A percentile compares a stretch with the other conserved stretches of the same genome.
phyloP scores from a whole-genome alignment of 2,113 vertebrate genomes.

The Zosterops japonicus region DNA sequence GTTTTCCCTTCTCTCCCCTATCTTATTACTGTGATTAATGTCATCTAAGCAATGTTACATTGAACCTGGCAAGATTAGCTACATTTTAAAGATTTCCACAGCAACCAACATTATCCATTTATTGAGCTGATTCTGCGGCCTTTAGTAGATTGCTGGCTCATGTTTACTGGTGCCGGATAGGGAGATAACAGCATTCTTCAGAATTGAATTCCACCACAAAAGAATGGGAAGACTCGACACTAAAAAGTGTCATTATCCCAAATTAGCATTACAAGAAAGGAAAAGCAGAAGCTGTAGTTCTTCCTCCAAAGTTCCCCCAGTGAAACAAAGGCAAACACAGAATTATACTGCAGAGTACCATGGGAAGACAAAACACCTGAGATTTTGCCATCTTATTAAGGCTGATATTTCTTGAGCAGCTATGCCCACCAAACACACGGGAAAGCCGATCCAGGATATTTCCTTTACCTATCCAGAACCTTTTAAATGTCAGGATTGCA shows the following conservation, averaged over 20 bases:
- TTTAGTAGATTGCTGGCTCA: neutral
- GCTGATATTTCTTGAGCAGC: neutral
- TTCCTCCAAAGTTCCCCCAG: neutral
- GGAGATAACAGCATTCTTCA: slow-evolving; percentile 45
- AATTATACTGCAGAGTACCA: neutral
- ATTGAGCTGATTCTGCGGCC: neutral
- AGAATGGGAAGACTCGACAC: neutral
- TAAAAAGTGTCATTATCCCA: neutral
- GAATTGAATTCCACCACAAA: slow-evolving; percentile 3
- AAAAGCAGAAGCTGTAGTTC: neutral
- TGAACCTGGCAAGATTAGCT: slow-evolving; percentile 38
- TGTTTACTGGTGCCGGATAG: slow-evolving; percentile 7
- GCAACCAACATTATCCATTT: slow-evolving; percentile 39
- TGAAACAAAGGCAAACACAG: neutral
- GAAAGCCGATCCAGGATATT: neutral
- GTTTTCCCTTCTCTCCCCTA: slow-evolving; percentile 21
- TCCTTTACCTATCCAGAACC: neutral
- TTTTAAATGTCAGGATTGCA: neutral
- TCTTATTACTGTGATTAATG: slow-evolving; percentile 53
- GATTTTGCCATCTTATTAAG: neutral
- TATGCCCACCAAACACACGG: neutral
- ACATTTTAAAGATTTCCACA: slow-evolving; percentile 52
- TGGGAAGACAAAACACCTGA: neutral
- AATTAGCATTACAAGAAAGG: neutral
- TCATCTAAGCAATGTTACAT: slow-evolving; percentile 7